phyloP scores from a whole-genome alignment of 92 coral and sea anemone species.

The Heteractis magnifica region DNA sequence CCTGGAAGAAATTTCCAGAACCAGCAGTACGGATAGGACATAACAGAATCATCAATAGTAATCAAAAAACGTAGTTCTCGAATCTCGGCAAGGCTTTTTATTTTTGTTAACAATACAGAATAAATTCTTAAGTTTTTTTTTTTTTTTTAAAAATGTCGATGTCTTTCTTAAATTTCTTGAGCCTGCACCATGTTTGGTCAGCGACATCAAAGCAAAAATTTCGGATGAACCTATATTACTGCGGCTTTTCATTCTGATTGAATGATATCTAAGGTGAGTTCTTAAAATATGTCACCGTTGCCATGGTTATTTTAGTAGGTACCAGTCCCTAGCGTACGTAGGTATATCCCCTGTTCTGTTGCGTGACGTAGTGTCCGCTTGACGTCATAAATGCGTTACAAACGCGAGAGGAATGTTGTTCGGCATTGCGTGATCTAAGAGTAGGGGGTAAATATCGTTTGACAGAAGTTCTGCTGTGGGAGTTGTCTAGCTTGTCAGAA shows the following conservation, averaged over 20 bases:
- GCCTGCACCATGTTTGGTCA: not conserved
- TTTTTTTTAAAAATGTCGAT: no score
- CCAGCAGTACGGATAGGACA: not conserved
- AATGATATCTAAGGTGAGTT: not conserved
- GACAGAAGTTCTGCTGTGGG: not conserved
- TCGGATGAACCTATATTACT: no score
- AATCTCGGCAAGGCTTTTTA: not conserved
- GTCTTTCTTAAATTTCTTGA: not conserved
- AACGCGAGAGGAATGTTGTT: not conserved
- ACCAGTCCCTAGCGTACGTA: no score
- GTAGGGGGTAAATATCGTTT: not conserved
- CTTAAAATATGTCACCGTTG: no score
- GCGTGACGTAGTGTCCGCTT: not conserved
- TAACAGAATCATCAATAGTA: not conserved
- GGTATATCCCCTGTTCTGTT: not conserved
- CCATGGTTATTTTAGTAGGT: no score
- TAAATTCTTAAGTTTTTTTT: not conserved
- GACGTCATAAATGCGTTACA: not conserved
- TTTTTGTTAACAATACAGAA: not conserved
- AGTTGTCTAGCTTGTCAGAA: not conserved
- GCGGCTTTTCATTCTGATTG: not conserved
- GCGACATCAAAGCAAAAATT: not conserved
- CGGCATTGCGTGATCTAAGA: not conserved
- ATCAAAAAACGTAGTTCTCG: not conserved
- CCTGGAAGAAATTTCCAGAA: conserved; percentile 27